Evolutionary conservation across 64 coral and sea anemone species (phyloP).

Genomic region (Montipora sp.): DNA sequence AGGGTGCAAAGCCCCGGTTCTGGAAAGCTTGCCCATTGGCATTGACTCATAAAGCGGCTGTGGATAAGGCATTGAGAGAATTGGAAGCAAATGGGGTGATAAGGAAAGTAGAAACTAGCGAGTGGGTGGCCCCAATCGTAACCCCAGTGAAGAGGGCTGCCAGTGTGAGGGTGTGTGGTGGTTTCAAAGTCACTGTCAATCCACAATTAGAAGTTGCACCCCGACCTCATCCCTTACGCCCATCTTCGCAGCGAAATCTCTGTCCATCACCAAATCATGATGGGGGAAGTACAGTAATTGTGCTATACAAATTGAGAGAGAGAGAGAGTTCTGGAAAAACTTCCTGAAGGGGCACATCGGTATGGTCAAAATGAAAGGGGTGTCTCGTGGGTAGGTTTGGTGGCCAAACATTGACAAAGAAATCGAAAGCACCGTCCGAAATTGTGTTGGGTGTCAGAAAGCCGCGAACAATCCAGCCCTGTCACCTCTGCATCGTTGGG

Average conservation of each 20-base stretch:
- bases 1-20: neutral
- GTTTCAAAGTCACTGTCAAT: conserved; percentile 38
- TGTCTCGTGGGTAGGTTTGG: no score
- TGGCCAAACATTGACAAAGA: no score
- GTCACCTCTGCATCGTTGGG: no score
- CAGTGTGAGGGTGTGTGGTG: conserved; percentile 28
- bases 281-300: conserved; percentile 38
- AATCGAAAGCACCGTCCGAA: no score
- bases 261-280: conserved; percentile 9
- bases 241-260: neutral
- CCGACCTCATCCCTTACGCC: conserved; percentile 46
- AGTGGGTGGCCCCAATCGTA: neutral
- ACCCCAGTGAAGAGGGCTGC: conserved; percentile 3
- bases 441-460: no score
- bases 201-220: conserved; percentile 16
- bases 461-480: no score
- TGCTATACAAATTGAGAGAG: neutral
- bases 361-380: neutral
- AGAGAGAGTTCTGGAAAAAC: neutral
- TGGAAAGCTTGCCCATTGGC: conserved; percentile 4
- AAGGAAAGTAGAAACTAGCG: neutral
- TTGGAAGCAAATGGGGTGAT: neutral
- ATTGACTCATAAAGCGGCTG: conserved; percentile 11
- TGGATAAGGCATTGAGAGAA: neutral
- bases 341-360: neutral